Evolutionary conservation across 2,113 vertebrate species (phyloP), one percentile per base, ranked within the genome.

Genomic region (Campylomormyrus numenius): DNA sequence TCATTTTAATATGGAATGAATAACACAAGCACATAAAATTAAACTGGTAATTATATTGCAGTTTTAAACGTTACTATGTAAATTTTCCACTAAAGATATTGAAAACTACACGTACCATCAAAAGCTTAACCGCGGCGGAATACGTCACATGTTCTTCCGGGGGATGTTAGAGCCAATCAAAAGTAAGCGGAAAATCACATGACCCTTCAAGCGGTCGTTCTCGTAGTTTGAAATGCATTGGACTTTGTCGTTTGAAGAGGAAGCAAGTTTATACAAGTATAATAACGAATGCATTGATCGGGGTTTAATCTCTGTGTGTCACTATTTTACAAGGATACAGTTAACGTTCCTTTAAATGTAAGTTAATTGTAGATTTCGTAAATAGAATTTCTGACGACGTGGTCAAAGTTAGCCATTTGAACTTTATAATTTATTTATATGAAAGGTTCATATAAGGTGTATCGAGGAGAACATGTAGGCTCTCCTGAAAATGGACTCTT

Each of bases 151-250:
- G 15, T 45, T 39, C 5, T 88, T 92, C 89, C 89, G 92, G 46
- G 39, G 91, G 3, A 85, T 24, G 13, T 0, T 39, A 53, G 27
- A 53, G 52, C 96, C 94, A 96, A 96, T 96, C 3, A 52, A 2
- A 8, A 88, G 0, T 24, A 1, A 15, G 31, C 6, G 4, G 70
- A 0, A 3, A 2, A 74, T 93, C 95, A 94, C 92, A 89, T 95
- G 94, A 93, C 53, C 90, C 89, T 92, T 85, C 89, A 87, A 11
- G 84, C 58, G 56, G 89, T 52, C 31, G 46, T 48, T 92, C 91
- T 91, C 92, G 86, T 93, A 94, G 95, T 96, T 96, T 96, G 94
- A 96, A 96, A 94, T 87, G 91, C 83, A 19, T 91, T 90, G 31
- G 50, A 11, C 3, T 89, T 46, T 88, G 24, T 74, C 90, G 27